Percentiles rank a stretch among this genome's conserved stretches.
These are phyloP conservation scores for Megatriorchis doriae DNA, from an alignment of 2,113 vertebrate species.

Conservation along the genomic window DNA sequence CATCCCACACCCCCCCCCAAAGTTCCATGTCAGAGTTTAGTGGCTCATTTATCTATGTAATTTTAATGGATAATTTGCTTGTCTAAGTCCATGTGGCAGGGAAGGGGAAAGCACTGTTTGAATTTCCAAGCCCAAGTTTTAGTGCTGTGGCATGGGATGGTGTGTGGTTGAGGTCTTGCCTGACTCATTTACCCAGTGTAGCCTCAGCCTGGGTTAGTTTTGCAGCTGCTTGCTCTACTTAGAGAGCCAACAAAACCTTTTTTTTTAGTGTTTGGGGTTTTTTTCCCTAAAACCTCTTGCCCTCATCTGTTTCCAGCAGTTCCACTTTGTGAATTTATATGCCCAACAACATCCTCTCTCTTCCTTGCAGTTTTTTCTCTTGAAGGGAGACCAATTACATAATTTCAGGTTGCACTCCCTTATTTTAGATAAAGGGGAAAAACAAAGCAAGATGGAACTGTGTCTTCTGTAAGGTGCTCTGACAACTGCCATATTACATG, in stretches of 20 bases:
- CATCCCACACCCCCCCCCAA: rapidly evolving
- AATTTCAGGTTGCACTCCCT: neutral
- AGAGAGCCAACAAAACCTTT: neutral
- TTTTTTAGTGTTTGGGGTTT: too few species aligned
- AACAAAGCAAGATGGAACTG: neutral
- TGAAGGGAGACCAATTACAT: neutral
- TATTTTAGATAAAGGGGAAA: neutral
- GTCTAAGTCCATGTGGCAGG: neutral
- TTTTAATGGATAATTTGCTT: neutral
- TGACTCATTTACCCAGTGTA: neutral
- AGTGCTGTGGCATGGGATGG: neutral
- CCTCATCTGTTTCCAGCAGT: neutral
- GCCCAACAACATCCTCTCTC: neutral
- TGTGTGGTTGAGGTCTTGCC: neutral
- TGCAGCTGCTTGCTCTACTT: neutral
- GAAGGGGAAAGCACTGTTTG: neutral
- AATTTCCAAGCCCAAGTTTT: neutral
- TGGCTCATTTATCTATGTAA: neutral
- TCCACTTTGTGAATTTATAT: neutral
- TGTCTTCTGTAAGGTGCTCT: neutral
- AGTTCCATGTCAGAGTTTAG: neutral
- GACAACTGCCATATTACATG: neutral
- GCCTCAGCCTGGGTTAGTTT: neutral
- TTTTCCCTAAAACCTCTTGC: neutral
- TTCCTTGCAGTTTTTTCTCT: neutral